phyloP scores from a whole-genome alignment of 2,888 invertebrate genomes.

The Ectemnius cavifrons region DNA sequence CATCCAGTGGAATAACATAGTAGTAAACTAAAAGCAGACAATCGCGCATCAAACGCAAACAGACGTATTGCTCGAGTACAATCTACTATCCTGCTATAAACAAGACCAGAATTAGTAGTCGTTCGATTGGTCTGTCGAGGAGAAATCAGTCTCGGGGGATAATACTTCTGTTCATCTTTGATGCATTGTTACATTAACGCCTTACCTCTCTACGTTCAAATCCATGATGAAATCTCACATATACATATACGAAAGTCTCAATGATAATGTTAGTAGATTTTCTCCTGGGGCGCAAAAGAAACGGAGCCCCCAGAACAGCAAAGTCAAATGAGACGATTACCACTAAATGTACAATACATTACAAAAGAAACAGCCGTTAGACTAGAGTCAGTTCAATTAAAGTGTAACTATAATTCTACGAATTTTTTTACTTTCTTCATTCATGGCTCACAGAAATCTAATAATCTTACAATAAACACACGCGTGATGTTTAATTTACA shows the following conservation, averaged over 20 bases:
- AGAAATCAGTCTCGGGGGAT: too few species aligned
- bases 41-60: not conserved
- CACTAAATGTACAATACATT: conserved; percentile 19
- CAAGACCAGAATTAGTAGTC: too few species aligned
- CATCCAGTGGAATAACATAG: not conserved
- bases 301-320: conserved; percentile 14
- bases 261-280: not conserved
- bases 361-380: conserved; percentile 52
- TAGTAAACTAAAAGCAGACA: not conserved
- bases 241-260: conserved; percentile 5
- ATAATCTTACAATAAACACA: not conserved
- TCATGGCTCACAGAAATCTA: not conserved
- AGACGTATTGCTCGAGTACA: not conserved
- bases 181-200: too few species aligned
- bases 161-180: too few species aligned
- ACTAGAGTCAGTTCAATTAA: conserved; percentile 54
- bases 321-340: not conserved
- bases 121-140: too few species aligned
- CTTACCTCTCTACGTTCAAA: too few species aligned
- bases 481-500: not conserved
- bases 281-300: conserved; percentile 16
- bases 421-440: conserved; percentile 19
- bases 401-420: conserved; percentile 18
- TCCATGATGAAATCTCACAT: not conserved
- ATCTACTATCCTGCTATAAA: too few species aligned